Evolutionary conservation across 1,140 invertebrate species (phyloP).

Genomic region (Drosophila pruinosa): DNA sequence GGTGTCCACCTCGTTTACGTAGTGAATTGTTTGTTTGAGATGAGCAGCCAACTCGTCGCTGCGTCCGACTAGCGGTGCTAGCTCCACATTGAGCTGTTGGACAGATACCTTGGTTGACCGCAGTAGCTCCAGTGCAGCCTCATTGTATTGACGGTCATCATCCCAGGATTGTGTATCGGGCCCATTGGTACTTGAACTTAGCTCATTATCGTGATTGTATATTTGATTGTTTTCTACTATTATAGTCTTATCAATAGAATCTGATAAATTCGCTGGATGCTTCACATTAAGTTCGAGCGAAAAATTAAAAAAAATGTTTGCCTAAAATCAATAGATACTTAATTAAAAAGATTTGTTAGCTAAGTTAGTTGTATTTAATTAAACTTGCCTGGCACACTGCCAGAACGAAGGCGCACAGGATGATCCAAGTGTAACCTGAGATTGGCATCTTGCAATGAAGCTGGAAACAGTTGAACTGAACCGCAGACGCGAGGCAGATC

Average conservation of each 20-base stretch:
- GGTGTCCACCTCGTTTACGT: slow-evolving; percentile 58
- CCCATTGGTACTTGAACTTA: background rate
- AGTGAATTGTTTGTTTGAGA: slow-evolving; percentile 59
- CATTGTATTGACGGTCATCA: slow-evolving; percentile 32
- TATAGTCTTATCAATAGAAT: slow-evolving; percentile 49
- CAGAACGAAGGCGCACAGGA: slow-evolving; percentile 14
- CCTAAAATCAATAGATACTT: slow-evolving; percentile 23
- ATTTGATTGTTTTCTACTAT: slow-evolving; percentile 47
- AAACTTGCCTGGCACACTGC: slow-evolving; percentile 32
- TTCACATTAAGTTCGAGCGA: slow-evolving; percentile 58
- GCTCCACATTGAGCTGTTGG: slow-evolving; percentile 53
- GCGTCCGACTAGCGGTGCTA: slow-evolving; percentile 55
- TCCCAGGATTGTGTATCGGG: slow-evolving; percentile 11
- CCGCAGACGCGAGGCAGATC: slow-evolving; percentile 32
- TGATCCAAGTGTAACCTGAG: slow-evolving; percentile 15
- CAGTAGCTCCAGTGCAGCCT: slow-evolving; percentile 29
- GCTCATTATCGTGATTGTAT: slow-evolving; percentile 34
- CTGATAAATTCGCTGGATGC: slow-evolving; percentile 31
- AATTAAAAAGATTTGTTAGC: background rate
- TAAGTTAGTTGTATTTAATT: background rate
- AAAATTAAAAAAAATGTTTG: slow-evolving; percentile 53
- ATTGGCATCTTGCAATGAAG: slow-evolving; percentile 40
- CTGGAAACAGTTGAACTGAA: slow-evolving; percentile 46
- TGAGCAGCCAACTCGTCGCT: slow-evolving; percentile 56
- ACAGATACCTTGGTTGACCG: slow-evolving; percentile 25